These are phyloP conservation scores for Fabriciana adippe DNA, from an alignment of 2,888 invertebrate species.

Conservation along the genomic window DNA sequence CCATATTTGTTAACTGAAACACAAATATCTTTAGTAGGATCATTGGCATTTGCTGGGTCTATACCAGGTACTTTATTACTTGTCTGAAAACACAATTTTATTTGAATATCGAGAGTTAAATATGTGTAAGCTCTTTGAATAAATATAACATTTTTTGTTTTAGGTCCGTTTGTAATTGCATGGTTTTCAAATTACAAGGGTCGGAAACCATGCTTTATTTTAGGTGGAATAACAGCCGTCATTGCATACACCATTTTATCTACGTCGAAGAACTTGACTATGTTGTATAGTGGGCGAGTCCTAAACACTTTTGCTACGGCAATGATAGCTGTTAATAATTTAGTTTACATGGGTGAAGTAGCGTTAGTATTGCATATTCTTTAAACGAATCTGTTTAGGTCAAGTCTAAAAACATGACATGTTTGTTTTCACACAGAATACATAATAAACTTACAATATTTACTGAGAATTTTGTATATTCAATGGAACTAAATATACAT, in stretches of 20 bases:
- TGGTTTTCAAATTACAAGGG: constrained; percentile 40
- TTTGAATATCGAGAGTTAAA: background rate
- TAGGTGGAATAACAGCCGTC: constrained; percentile 15
- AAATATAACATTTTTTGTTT: constrained; percentile 2
- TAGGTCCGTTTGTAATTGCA: constrained; percentile 36
- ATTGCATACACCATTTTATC: constrained; percentile 31
- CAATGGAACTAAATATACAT: too few relatives aligned
- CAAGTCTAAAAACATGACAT: background rate
- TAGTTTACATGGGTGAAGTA: constrained; percentile 48
- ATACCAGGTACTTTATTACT: constrained; percentile 25
- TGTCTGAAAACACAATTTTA: background rate
- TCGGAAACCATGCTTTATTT: constrained; percentile 37
- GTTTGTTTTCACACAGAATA: background rate
- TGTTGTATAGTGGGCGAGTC: constrained; percentile 45
- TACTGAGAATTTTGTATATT: too few relatives aligned
- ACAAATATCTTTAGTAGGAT: constrained; percentile 31
- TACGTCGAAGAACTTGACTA: constrained; percentile 36
- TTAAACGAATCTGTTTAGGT: too few relatives aligned
- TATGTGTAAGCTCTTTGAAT: too few relatives aligned
- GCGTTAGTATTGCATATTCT: constrained; percentile 22
- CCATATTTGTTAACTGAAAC: constrained; percentile 35
- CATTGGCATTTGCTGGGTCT: constrained; percentile 27
- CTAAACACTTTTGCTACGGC: constrained; percentile 45
- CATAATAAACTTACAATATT: background rate
- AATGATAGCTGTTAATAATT: constrained; percentile 42